A percentile compares a stretch with the other conserved stretches of the same genome.
phyloP scores from a whole-genome alignment of 1,140 invertebrate genomes.

The Saxidomus purpurata region DNA sequence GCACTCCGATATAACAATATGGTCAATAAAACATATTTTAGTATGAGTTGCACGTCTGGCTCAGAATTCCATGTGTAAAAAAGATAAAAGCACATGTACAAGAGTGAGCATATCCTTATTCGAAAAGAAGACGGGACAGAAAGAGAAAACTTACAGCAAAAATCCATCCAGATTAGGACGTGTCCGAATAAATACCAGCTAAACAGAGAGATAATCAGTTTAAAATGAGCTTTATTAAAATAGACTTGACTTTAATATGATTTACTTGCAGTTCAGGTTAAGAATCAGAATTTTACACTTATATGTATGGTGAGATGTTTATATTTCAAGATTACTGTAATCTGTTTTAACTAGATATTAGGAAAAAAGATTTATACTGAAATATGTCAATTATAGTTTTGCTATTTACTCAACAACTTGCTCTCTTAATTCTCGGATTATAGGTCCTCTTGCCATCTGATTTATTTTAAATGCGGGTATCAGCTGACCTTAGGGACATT shows the following conservation, averaged over 20 bases:
- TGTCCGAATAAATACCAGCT: background rate
- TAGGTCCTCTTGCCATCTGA: background rate
- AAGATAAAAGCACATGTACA: too few species aligned
- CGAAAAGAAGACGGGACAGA: too few species aligned
- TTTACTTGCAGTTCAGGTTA: background rate
- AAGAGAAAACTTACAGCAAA: too few species aligned
- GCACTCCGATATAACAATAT: too few species aligned
- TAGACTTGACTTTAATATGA: background rate
- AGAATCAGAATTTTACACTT: background rate
- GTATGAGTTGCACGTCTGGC: too few species aligned
- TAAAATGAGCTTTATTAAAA: background rate
- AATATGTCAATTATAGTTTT: background rate
- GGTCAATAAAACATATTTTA: too few species aligned
- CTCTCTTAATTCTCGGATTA: slow-evolving; percentile 20
- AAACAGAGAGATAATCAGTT: background rate
- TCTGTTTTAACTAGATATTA: slow-evolving; percentile 15
- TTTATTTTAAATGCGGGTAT: background rate
- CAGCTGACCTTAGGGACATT: too few species aligned
- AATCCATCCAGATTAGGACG: background rate
- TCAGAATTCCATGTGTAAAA: too few species aligned
- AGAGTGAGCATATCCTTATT: too few species aligned
- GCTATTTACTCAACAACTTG: slow-evolving; percentile 1
- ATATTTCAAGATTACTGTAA: slow-evolving; percentile 6
- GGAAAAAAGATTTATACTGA: background rate
- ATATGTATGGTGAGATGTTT: background rate